Conservation (phyloP, 2,888 invertebrate genomes). For the Polymixis flavicincta region DNA sequence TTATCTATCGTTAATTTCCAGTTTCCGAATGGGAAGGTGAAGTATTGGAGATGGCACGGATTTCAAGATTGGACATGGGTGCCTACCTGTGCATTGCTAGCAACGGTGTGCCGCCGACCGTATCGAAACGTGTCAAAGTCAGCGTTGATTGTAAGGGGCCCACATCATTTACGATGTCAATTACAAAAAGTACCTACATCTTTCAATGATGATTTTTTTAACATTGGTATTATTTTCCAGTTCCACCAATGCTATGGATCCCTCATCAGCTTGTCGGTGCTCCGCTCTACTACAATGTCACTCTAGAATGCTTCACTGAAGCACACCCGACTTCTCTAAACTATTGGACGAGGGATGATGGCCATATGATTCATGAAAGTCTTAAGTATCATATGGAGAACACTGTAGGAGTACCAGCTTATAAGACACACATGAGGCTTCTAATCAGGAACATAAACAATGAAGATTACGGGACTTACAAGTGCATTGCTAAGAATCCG, state of each 20-base stretch:
- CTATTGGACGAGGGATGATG: conserved; percentile 97
- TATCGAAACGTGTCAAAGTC: conserved; percentile 97
- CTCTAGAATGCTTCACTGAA: conserved; percentile 97
- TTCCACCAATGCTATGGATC: conserved; percentile 98
- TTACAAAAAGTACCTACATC: background rate
- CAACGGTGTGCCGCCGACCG: conserved; percentile 97
- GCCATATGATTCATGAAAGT: conserved; percentile 97
- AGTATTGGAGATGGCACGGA: conserved; percentile 95
- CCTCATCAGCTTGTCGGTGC: conserved; percentile 97
- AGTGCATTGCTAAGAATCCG: conserved; percentile 97
- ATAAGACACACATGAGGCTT: conserved; percentile 97
- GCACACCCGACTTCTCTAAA: conserved; percentile 97
- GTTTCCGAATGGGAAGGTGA: conserved; percentile 96
- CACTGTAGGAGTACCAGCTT: conserved; percentile 92
- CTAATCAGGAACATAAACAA: conserved; percentile 94
- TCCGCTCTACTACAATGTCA: conserved; percentile 95
- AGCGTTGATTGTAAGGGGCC: conserved; percentile 97
- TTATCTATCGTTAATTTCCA: conserved; percentile 80
- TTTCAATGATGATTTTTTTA: background rate
- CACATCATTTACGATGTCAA: background rate
- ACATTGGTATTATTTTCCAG: conserved; percentile 87
- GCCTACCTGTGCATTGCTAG: conserved; percentile 97
- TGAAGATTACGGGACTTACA: conserved; percentile 96
- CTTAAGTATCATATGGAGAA: conserved; percentile 95
- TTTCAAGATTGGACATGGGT: conserved; percentile 97